A percentile compares a stretch with the other conserved stretches of the same genome.
These are phyloP conservation scores for Euthynnus affinis DNA, from an alignment of 2,797 vertebrate species.

Conservation along the genomic window DNA sequence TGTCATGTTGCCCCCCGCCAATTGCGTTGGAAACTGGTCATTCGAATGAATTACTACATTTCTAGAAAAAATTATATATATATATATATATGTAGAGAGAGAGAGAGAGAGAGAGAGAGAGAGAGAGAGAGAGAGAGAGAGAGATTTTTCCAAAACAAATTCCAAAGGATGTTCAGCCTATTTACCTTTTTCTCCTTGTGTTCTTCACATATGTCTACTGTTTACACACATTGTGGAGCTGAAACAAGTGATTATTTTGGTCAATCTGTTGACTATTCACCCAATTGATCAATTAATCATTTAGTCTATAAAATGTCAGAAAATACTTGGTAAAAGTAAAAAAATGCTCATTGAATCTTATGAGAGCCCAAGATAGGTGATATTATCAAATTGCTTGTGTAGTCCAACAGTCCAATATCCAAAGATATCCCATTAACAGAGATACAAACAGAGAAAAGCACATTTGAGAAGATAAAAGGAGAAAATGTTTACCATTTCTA, in stretches of 20 bases:
- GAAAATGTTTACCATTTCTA: not conserved
- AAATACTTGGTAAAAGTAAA: not conserved
- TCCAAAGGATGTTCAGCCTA: not conserved
- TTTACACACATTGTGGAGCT: not conserved
- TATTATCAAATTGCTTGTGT: not conserved
- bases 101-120: no score
- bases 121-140: no score
- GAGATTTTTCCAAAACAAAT: not conserved
- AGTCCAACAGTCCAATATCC: not conserved
- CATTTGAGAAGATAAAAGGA: not conserved
- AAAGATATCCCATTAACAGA: not conserved
- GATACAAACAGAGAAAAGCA: not conserved
- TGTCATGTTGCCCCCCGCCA: conserved; percentile 24
- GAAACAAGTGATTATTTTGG: not conserved
- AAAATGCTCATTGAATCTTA: not conserved
- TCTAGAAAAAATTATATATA: not conserved
- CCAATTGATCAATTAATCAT: not conserved
- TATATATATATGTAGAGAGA: no score
- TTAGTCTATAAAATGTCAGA: not conserved
- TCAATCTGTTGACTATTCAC: not conserved
- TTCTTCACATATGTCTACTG: not conserved
- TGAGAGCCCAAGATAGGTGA: not conserved
- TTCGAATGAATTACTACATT: not conserved
- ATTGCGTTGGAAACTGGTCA: not conserved
- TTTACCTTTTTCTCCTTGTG: not conserved